A percentile compares a stretch with the other conserved stretches of the same genome.
phyloP scores from a whole-genome alignment of 2,888 invertebrate species.

The Formica aserva region DNA sequence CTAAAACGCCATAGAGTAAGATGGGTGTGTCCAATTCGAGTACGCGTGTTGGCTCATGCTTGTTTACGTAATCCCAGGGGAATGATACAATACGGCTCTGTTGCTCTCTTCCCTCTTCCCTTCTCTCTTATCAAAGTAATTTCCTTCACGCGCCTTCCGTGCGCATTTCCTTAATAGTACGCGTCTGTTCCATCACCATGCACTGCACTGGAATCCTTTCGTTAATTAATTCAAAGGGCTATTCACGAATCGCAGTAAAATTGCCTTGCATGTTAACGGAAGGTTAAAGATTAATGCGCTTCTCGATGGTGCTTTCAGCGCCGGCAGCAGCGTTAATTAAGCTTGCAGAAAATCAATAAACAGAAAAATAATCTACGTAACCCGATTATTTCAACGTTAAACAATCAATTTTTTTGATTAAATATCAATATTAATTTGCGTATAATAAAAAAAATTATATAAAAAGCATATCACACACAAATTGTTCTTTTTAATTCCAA shows the following conservation, averaged over 20 bases:
- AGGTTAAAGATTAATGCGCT: slow-evolving; percentile 7
- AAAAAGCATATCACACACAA: neutral
- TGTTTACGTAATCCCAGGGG: slow-evolving; percentile 70
- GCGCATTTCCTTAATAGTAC: slow-evolving; percentile 35
- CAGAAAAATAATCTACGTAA: neutral
- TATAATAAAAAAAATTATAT: neutral
- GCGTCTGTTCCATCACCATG: slow-evolving; percentile 31
- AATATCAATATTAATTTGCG: slow-evolving; percentile 1
- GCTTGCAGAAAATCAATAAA: neutral
- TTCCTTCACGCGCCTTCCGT: slow-evolving; percentile 25
- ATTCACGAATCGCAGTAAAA: slow-evolving; percentile 26
- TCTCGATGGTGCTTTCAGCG: neutral
- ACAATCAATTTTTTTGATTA: neutral
- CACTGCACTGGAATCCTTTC: slow-evolving; percentile 21
- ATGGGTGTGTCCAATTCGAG: slow-evolving; percentile 72
- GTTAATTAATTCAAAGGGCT: slow-evolving; percentile 39
- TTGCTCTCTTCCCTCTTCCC: slow-evolving; percentile 39
- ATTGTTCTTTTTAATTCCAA: neutral
- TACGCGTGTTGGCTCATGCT: slow-evolving; percentile 63
- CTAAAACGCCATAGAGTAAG: slow-evolving; percentile 39
- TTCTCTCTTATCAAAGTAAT: slow-evolving; percentile 50
- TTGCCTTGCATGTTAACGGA: neutral
- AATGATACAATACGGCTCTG: slow-evolving; percentile 59
- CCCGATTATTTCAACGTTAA: neutral
- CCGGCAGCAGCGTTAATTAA: neutral